Conservation (phyloP, 30 jellyfish, hydroid and myxozoan genomes). For the Rhopilema esculentum region DNA sequence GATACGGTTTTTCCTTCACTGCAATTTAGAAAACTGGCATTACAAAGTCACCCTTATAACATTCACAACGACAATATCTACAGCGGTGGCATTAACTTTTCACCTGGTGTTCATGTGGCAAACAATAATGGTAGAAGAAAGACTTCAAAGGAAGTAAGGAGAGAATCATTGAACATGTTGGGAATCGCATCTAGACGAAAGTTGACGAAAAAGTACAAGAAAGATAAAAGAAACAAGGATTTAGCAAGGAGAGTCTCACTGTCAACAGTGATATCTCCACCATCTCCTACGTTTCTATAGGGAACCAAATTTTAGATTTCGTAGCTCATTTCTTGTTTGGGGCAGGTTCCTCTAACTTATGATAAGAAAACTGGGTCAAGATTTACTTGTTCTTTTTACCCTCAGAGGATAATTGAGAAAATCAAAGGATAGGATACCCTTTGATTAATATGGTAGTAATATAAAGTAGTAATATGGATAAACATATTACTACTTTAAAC, state of each 20-base stretch:
- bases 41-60: background rate
- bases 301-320: background rate
- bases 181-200: conserved; percentile 26
- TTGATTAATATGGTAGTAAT: too few relatives aligned
- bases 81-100: conserved; percentile 37
- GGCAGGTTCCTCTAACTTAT: background rate
- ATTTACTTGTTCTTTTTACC: too few relatives aligned
- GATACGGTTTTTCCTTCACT: conserved; percentile 16
- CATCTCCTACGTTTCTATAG: background rate
- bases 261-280: background rate
- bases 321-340: background rate
- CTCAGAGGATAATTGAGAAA: too few relatives aligned
- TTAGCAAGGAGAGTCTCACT: background rate
- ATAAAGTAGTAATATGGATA: too few relatives aligned
- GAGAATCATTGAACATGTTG: conserved; percentile 28
- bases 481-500: too few relatives aligned
- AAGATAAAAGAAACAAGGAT: background rate
- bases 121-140: conserved; percentile 4
- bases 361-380: too few relatives aligned
- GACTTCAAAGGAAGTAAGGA: conserved; percentile 25
- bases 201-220: background rate
- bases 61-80: background rate
- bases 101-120: conserved; percentile 27
- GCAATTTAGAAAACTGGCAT: conserved; percentile 1
- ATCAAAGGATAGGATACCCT: too few relatives aligned